phyloP scores from a whole-genome alignment of 2,113 vertebrate species.

The Motacilla alba region DNA sequence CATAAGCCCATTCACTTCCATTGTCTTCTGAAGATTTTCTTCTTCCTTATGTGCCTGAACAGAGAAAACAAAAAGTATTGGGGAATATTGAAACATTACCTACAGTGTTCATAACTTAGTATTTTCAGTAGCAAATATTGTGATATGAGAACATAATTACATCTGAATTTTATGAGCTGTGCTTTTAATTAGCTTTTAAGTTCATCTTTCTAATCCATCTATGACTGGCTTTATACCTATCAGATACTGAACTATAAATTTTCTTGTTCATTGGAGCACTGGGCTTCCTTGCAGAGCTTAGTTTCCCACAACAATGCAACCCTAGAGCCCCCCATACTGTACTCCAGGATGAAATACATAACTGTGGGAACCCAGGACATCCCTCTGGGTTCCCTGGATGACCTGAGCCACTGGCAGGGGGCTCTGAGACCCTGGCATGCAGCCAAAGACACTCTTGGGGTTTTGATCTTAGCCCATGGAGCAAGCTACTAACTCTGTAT shows the following conservation, averaged over 20 bases:
- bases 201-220: not conserved
- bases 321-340: not conserved
- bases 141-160: not conserved
- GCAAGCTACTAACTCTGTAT: too few relatives aligned
- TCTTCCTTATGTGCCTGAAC: slow-evolving; percentile 59
- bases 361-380: not conserved
- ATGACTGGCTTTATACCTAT: not conserved
- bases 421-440: too few relatives aligned
- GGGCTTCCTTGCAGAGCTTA: not conserved
- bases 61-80: not conserved
- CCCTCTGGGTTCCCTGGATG: too few relatives aligned
- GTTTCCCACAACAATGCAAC: not conserved
- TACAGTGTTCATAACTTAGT: not conserved
- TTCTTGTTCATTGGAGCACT: not conserved
- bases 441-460: too few relatives aligned
- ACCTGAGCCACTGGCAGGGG: too few relatives aligned
- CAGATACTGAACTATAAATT: not conserved
- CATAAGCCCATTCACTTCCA: slow-evolving; percentile 29
- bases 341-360: not conserved
- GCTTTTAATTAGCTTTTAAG: not conserved
- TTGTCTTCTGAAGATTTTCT: not conserved
- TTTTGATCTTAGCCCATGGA: too few relatives aligned
- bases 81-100: not conserved
- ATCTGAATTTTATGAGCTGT: not conserved
- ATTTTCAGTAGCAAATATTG: not conserved